Evolutionary conservation across 2,888 invertebrate genomes (phyloP).

Genomic region (Gymnoscelis rufifasciata): DNA sequence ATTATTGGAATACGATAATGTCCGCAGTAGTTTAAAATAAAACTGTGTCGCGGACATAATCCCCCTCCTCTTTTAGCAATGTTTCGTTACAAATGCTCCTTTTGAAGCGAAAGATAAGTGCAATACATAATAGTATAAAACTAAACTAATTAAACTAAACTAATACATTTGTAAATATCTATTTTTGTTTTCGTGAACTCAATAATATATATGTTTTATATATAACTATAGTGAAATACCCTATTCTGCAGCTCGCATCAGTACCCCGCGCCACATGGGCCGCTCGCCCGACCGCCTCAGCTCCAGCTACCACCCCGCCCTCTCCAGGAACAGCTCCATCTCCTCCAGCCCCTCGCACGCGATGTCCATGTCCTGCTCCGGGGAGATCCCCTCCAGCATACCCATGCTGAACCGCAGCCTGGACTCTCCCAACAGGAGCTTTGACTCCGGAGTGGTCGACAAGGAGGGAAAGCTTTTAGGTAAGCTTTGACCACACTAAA

Average conservation of each 20-base stretch:
- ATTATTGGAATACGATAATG: too few species aligned
- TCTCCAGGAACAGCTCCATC: slow-evolving; percentile 43
- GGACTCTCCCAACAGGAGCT: slow-evolving; percentile 56
- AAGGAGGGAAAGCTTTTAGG: slow-evolving; percentile 39
- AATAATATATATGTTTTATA: too few species aligned
- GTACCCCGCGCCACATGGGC: slow-evolving; percentile 56
- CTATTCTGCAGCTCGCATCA: slow-evolving; percentile 50
- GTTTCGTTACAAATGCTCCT: too few species aligned
- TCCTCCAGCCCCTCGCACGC: slow-evolving; percentile 40
- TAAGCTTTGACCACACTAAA: too few species aligned
- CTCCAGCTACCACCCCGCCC: slow-evolving; percentile 82
- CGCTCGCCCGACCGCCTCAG: slow-evolving; percentile 86
- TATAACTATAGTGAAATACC: not conserved
- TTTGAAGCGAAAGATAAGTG: too few species aligned
- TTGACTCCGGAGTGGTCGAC: slow-evolving; percentile 54
- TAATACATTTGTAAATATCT: too few species aligned
- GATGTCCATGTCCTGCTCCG: slow-evolving; percentile 54
- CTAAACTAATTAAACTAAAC: too few species aligned
- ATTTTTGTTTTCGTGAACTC: too few species aligned
- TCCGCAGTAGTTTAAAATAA: too few species aligned
- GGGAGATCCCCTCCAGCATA: slow-evolving; percentile 43
- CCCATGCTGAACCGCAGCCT: slow-evolving; percentile 57
- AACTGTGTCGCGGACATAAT: too few species aligned
- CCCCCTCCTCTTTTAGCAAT: too few species aligned
- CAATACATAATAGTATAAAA: too few species aligned